Base-by-base conservation (phyloP, 2,888 invertebrate species). In the Desoria tigrina region DNA sequence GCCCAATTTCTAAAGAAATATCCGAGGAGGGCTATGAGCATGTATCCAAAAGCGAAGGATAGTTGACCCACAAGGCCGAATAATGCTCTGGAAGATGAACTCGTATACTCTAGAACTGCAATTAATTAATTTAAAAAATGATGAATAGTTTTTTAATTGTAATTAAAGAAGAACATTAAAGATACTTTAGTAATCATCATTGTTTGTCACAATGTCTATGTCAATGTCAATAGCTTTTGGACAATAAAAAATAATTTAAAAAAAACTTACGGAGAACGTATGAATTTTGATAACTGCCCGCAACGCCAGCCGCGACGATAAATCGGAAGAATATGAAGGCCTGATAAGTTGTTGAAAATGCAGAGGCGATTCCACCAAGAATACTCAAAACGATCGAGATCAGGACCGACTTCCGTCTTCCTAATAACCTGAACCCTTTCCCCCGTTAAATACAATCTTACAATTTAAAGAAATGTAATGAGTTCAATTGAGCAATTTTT, bases 221-320 rank as follows among this genome's bases (percentile, higher is more conserved):
- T n/a, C n/a, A n/a, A n/a, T n/a, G n/a, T n/a, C n/a, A n/a, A n/a
- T n/a, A n/a, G n/a, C n/a, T n/a, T n/a, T n/a, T n/a, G n/a, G n/a
- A n/a, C n/a, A n/a, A n/a, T 32, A 32, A 4, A 32, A 32, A 7
- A 32, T 32, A 32, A 32, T 32, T 7, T 32, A 56, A 56, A 32
- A 50, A 50, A 28, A 39, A 45, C 66, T 69, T 71, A 73, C 74
- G 50, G 23, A 75, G 55, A 39, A 73, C 71, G 57, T 65, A 73
- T 53, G 68, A 69, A 55, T 75, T 75, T 63, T 75, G 75, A 63
- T 69, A 75, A 16, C 69, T 71, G 23, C 73, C 75, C 6, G 71
- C 69, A n/a, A 68, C 71, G 23, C 75, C 75, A 42, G 69, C 69
- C n/a, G 73, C 75, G 9, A 74, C 63, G 23, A 75, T 63, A 54